These are phyloP conservation scores for Mystacornis crossleyi DNA, from an alignment of 2,113 vertebrate genomes.

Conservation along the genomic window DNA sequence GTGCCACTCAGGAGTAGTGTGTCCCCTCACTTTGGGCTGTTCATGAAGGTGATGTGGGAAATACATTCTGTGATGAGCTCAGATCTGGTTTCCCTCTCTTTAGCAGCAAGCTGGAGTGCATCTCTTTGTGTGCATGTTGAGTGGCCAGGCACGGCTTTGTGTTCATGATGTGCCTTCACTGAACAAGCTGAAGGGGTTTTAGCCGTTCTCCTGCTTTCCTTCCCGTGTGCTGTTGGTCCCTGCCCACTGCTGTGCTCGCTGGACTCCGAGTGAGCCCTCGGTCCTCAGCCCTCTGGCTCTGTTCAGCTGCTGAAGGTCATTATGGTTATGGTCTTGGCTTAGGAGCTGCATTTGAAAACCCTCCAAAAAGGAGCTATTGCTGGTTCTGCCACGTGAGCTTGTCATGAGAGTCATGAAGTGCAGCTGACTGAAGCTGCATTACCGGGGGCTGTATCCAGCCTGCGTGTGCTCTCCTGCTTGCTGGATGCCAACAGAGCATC, in stretches of 20 bases:
- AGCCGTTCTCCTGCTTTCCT: background rate
- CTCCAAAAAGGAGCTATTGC: background rate
- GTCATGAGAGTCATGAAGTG: background rate
- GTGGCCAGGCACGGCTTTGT: background rate
- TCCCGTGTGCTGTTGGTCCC: background rate
- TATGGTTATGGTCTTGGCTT: background rate
- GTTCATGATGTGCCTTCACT: background rate
- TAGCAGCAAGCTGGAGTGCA: background rate
- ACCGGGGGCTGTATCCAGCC: background rate
- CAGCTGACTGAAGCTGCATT: background rate
- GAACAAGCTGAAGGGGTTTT: background rate
- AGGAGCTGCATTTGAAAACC: background rate
- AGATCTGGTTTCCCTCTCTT: background rate
- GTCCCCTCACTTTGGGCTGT: background rate
- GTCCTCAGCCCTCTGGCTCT: background rate
- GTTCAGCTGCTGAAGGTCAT: conserved; percentile 8
- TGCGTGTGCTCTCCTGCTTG: background rate
- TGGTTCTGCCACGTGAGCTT: background rate
- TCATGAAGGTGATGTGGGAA: background rate
- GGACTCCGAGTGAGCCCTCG: accelerated
- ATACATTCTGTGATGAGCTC: background rate
- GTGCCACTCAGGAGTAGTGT: accelerated
- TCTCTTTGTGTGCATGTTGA: accelerated
- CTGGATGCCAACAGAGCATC: background rate
- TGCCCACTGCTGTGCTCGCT: background rate